Evolutionary conservation across 1,140 invertebrate genomes (phyloP).

Genomic region (Sinella curviseta): DNA sequence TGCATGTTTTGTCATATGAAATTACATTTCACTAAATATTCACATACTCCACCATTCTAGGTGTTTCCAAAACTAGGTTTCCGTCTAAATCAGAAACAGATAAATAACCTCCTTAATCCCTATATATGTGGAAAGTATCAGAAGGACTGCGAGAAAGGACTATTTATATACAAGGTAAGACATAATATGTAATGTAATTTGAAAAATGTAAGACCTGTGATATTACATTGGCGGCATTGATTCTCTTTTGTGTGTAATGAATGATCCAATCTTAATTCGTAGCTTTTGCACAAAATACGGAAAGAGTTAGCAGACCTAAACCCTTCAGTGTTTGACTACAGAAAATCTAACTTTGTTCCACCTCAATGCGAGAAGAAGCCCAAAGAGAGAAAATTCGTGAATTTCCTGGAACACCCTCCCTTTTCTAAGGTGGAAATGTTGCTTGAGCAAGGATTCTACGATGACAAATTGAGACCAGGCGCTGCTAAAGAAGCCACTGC

Average conservation of each 20-base stretch:
- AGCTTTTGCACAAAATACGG: background rate
- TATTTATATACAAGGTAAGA: slow-evolving; percentile 10
- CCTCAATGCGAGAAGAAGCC: background rate
- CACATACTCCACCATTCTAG: too few species aligned
- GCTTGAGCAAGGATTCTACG: background rate
- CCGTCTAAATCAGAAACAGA: background rate
- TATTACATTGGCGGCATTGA: background rate
- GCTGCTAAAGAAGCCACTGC: background rate
- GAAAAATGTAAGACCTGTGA: background rate
- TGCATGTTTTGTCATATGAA: too few species aligned
- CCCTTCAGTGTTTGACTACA: slow-evolving; percentile 6
- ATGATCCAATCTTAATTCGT: too few species aligned
- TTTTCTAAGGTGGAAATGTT: slow-evolving; percentile 14
- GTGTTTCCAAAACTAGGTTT: slow-evolving; percentile 22
- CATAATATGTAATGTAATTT: background rate
- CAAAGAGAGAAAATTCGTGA: background rate
- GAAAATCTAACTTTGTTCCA: background rate
- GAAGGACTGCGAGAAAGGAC: background rate
- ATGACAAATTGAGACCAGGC: background rate
- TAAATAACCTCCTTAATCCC: background rate
- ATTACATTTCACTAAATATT: too few species aligned
- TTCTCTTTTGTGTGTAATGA: too few species aligned
- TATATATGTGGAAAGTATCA: background rate
- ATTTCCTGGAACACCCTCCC: background rate
- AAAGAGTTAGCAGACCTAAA: background rate